phyloP scores from a whole-genome alignment of 2,113 vertebrate species.

The Paradisaea rubra region DNA sequence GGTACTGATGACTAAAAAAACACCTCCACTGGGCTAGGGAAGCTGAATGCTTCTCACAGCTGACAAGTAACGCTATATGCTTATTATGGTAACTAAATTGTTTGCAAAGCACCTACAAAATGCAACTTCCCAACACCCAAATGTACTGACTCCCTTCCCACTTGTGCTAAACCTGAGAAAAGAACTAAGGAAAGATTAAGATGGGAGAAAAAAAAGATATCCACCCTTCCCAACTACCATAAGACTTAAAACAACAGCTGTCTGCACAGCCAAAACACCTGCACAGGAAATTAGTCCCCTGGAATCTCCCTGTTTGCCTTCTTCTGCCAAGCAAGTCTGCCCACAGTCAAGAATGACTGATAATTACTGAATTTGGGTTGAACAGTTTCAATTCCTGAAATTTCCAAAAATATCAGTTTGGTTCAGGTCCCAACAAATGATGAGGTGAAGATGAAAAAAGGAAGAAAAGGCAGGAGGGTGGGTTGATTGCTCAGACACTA shows the following conservation, averaged over 20 bases:
- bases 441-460: not conserved
- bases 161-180: not conserved
- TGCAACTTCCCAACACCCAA: not conserved
- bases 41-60: not conserved
- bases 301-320: not conserved
- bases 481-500: not conserved
- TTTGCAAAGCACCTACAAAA: not conserved
- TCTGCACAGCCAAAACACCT: not conserved
- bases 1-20: not conserved
- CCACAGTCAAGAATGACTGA: constrained; percentile 1
- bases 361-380: constrained; percentile 10
- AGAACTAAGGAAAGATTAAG: not conserved
- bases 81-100: not conserved
- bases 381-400: not conserved
- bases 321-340: constrained; percentile 19
- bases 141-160: not conserved
- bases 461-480: not conserved
- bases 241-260: not conserved
- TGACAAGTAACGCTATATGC: not conserved
- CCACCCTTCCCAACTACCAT: not conserved
- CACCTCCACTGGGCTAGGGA: not conserved
- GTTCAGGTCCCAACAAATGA: not conserved
- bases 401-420: not conserved
- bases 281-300: constrained; percentile 16
- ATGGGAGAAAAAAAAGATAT: not conserved